phyloP scores from a whole-genome alignment of 1,140 invertebrate genomes.

The Cherax quadricarinatus region DNA sequence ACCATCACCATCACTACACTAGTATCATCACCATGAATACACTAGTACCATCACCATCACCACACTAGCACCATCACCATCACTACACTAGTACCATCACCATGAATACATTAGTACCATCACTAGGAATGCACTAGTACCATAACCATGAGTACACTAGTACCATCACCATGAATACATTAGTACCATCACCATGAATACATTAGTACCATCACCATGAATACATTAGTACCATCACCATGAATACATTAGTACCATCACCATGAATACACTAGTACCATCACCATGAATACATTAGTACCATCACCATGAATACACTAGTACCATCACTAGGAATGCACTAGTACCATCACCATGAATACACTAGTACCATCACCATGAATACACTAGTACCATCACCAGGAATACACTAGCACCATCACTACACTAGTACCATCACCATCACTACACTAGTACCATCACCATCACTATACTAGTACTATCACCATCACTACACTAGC shows the following conservation, averaged over 20 bases:
- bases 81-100: too few relatives aligned
- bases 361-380: neutral
- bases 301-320: neutral
- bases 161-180: too few relatives aligned
- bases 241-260: neutral
- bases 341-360: neutral
- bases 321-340: too few relatives aligned
- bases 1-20: neutral
- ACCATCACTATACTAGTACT: neutral
- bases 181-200: too few relatives aligned
- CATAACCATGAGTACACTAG: too few relatives aligned
- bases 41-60: too few relatives aligned
- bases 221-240: too few relatives aligned
- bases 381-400: neutral
- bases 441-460: neutral
- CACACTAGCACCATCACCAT: too few relatives aligned
- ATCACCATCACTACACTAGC: neutral
- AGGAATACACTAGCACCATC: neutral
- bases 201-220: too few relatives aligned
- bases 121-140: too few relatives aligned
- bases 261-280: neutral
- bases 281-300: neutral
- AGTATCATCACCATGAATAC: too few relatives aligned
- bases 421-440: neutral
- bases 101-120: too few relatives aligned